Base-by-base conservation (phyloP, 1,140 invertebrate genomes). In the Nasonia giraulti region DNA sequence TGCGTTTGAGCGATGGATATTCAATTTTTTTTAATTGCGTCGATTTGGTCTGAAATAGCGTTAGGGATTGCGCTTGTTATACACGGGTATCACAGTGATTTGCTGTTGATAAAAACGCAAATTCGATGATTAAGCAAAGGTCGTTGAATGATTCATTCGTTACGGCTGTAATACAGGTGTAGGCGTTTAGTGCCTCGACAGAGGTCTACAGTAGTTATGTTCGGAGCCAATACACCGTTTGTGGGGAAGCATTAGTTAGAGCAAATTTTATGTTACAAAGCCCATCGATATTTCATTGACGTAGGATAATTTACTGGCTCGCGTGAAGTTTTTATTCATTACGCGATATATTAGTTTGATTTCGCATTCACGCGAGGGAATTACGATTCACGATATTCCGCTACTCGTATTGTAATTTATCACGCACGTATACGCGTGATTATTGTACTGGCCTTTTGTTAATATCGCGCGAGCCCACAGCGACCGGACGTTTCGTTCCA, bases 341-440 rank as follows among this genome's bases (percentile, higher is more conserved):
- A 69, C 47, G 37, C 37, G 27, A 40, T 77, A 73, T 71, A 71
- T 37, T 50, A 73, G 69, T 73, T 69, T 75, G 76, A 79, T 79
- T 83, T 66, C 27, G 12, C n/a, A 77, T 77, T 77, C 82, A 83
- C 10, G 27, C 17, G 27, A 50, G 62, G 62, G 55, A 76, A 77
- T 84, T 84, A 55, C 50, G 31, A 79, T 79, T 84, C 31, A 79
- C 47, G 50, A 62, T 20, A 62, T 20, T 20, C 14, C 10, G 11
- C 40, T 50, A 11, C 20, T 5, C 37, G 47, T 50, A 47, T 1
- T 50, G 20, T n/a, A 50, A 78, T 79, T 84, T 71, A 79, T 79
- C 33, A 10, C 14, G 17, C 7, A 20, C 7, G n/a, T 5, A 14
- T 55, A n/a, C 10, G 50, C 40, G 40, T 55, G 27, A 31, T 77